Conservation (phyloP, 2,888 invertebrate genomes). For the Nineta flava region DNA sequence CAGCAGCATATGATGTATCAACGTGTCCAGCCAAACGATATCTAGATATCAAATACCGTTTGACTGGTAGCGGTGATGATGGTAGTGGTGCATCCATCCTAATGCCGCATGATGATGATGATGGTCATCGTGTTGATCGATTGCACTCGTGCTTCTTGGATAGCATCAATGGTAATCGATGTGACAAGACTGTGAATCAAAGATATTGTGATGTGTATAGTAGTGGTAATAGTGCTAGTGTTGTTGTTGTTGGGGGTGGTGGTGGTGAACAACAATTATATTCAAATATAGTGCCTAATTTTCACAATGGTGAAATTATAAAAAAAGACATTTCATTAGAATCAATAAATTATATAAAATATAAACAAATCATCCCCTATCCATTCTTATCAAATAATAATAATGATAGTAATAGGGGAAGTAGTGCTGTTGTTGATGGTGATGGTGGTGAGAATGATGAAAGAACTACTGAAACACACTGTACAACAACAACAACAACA, state of each 20-base stretch:
- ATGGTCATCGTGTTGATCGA: constrained; percentile 29
- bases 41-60: constrained; percentile 32
- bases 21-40: constrained; percentile 34
- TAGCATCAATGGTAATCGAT: constrained; percentile 24
- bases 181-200: constrained; percentile 10
- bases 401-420: constrained; percentile 23
- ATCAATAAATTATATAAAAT: constrained; percentile 5
- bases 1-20: constrained; percentile 18
- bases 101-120: too few relatives aligned
- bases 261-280: too few relatives aligned
- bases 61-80: too few relatives aligned
- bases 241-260: constrained; percentile 10
- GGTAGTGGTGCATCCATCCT: too few relatives aligned
- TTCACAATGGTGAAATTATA: constrained; percentile 7
- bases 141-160: constrained; percentile 25
- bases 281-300: constrained; percentile 29
- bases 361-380: constrained; percentile 1
- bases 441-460: constrained; percentile 5
- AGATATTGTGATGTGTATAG: neutral
- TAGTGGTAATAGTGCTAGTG: too few relatives aligned
- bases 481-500: neutral
- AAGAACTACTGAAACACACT: constrained; percentile 13
- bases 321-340: constrained; percentile 8
- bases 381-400: constrained; percentile 10
- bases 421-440: constrained; percentile 14